Evolutionary conservation across 2,797 vertebrate genomes (phyloP), one percentile per base, ranked within the genome.

Genomic region (Acipenser transmontanus): DNA sequence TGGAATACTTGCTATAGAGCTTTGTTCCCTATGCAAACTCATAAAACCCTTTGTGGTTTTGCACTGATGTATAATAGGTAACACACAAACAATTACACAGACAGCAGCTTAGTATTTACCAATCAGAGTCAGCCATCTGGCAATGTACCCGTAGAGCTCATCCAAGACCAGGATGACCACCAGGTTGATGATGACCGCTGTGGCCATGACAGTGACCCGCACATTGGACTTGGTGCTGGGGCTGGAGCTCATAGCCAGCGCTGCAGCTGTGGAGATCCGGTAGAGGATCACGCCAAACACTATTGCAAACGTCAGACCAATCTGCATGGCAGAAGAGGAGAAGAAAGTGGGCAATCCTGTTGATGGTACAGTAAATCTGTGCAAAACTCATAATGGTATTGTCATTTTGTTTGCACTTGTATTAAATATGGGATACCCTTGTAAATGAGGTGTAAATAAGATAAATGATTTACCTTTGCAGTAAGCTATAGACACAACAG

Each of bases 101-200:
- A 34, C 34, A 34, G 34, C 34, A 34, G 34, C 34, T 4, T 34
- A 34, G 34, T 64, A 70, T 87, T 47, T 76, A 98, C 97, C 97
- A 0, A 96, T 85, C 67, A 77, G 79, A 10, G 94, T 99, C 48
- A 99, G 92, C 95, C 95, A 95, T 62, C 93, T 79, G 6, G 97
- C 97, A 0, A 98, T 85, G 71, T 78, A 79, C 10, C 83, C 95
- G 0, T 99, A 99, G n/a, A 98, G 85, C 74, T 99, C 97, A 13
- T 99, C 97, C 77, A 99, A 81, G 68, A 98, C 91, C 80, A 99
- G 96, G 83, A 99, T 98, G 74, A 96, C 82, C 17, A 99, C 93
- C 73, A 99, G 83, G 80, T 98, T 98, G 83, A 99, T 96, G 76
- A 98, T 90, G 71, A 97, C 97, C 0, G 92, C 96, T 0, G 97